A percentile compares a stretch with the other conserved stretches of the same genome.
phyloP scores from a whole-genome alignment of 2,888 invertebrate genomes.

The Teinopalpus imperialis region DNA sequence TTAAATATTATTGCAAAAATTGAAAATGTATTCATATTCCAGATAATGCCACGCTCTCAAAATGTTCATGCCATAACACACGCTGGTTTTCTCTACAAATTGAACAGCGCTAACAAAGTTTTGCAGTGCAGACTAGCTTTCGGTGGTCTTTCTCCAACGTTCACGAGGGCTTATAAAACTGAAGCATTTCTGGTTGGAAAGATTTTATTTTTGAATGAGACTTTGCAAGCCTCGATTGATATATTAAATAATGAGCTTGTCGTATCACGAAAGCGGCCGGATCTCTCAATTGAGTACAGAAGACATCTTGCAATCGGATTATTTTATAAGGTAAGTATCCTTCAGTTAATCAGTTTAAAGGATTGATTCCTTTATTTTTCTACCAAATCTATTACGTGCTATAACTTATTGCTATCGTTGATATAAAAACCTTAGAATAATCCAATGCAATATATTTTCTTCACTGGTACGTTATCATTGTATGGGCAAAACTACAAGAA shows the following conservation, averaged over 20 bases:
- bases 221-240: slow-evolving; percentile 54
- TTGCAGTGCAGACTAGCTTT: slow-evolving; percentile 72
- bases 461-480: too few species aligned
- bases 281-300: slow-evolving; percentile 80
- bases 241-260: slow-evolving; percentile 46
- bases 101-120: slow-evolving; percentile 46
- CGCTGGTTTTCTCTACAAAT: slow-evolving; percentile 84
- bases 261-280: slow-evolving; percentile 60
- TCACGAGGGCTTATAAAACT: slow-evolving; percentile 65
- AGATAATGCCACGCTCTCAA: slow-evolving; percentile 88
- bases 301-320: slow-evolving; percentile 80
- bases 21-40: slow-evolving; percentile 28
- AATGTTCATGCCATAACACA: slow-evolving; percentile 88
- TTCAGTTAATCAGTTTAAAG: too few species aligned
- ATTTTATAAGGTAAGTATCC: slow-evolving; percentile 81
- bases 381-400: too few species aligned
- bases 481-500: too few species aligned
- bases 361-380: too few species aligned
- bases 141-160: slow-evolving; percentile 70
- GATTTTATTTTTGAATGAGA: slow-evolving; percentile 52
- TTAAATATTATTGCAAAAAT: too few species aligned
- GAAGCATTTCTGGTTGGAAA: slow-evolving; percentile 68
- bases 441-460: too few species aligned
- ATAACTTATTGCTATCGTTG: too few species aligned
- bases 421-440: too few species aligned